These are phyloP conservation scores for Leptosomus discolor DNA, from an alignment of 2,113 vertebrate species.

Conservation along the genomic window DNA sequence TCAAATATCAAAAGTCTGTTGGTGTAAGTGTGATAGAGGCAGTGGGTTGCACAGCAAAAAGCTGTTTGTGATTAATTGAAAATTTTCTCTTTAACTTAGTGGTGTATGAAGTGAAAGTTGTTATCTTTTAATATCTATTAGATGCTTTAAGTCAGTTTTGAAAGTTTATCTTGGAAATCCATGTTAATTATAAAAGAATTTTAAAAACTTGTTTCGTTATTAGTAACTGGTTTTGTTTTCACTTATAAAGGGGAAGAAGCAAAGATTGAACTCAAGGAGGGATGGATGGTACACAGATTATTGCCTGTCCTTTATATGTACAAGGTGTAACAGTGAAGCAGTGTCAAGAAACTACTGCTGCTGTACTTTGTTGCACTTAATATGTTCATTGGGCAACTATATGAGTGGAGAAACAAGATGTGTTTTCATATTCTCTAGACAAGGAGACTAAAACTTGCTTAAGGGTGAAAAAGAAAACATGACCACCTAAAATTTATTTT, in stretches of 20 bases:
- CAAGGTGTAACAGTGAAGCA: not conserved
- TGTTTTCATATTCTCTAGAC: not conserved
- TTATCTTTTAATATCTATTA: not conserved
- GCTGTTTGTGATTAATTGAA: not conserved
- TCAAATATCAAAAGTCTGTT: not conserved
- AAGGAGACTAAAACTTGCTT: not conserved
- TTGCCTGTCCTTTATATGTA: not conserved
- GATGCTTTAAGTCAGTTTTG: not conserved
- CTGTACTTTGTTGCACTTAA: not conserved
- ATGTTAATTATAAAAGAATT: not conserved
- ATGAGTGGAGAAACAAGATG: not conserved
- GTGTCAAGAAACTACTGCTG: not conserved
- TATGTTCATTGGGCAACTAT: not conserved
- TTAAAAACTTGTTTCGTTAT: not conserved
- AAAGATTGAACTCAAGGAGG: not conserved
- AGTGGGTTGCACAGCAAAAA: not conserved
- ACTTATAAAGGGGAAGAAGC: not conserved
- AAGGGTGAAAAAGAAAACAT: not conserved
- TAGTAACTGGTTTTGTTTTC: not conserved
- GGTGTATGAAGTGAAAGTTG: not conserved
- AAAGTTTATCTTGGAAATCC: not conserved
- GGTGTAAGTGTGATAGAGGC: not conserved
- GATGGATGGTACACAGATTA: not conserved
- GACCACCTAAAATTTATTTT: not conserved
- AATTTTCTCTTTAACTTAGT: not conserved